Base-by-base conservation (phyloP, 1,140 invertebrate genomes). In the Bombus breviceps region DNA sequence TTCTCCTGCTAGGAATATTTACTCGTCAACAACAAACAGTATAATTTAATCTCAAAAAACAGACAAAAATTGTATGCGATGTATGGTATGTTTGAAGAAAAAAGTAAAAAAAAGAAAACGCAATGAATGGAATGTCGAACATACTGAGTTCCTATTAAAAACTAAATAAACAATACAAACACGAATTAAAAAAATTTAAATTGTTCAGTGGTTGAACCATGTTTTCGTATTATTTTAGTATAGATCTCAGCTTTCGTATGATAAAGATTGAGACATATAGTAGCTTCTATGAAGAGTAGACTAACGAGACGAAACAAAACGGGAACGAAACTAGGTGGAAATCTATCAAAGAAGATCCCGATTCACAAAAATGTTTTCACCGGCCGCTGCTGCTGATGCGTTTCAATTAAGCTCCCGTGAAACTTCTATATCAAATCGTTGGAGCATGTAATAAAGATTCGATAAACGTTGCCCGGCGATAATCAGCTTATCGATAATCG, bases 401-500 rank as follows among this genome's bases (percentile, higher is more conserved):
- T 93, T 93, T 93, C 90, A 91, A 93, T 92, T 93, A 91, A 92
- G 89, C 85, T 88, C 81, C 71, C 73, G 85, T 57, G 74, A 84
- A 92, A 90, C 87, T 91, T 90, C 76, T 90, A 88, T 90, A 69
- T 79, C 83, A 75, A 83, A 78, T 86, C 86, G 87, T n/a, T 89
- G 83, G 86, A 88, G 91, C 88, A 90, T 73, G 89, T 91, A 93
- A 92, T 92, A 87, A 92, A 92, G 89, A 92, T 93, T 87, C 91
- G 90, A 91, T 92, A 90, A 89, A 86, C 71, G 82, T 68, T 72
- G 57, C 39, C 64, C n/a, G 66, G 53, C 73, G 89, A 81, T 90
- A 90, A 90, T 90, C 89, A 90, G 83, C 82, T 90, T 88, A 86
- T 90, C 89, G 89, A 88, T 88, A 90, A 90, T 88, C 89, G 75